Evolutionary conservation across 1,140 invertebrate species (phyloP).

Genomic region (Drosophila santomea): DNA sequence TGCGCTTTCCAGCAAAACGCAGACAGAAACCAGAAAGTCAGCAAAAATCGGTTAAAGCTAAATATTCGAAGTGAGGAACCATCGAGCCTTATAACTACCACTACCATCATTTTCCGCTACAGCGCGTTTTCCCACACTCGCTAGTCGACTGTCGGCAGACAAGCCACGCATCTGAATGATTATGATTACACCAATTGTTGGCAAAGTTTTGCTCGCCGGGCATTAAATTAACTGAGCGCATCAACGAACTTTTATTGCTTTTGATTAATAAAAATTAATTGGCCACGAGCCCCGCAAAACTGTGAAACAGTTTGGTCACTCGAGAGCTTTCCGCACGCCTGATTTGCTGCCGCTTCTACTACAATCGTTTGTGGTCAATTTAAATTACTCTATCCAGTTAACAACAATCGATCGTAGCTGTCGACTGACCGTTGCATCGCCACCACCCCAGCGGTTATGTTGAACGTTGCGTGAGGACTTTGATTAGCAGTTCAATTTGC

Average conservation of each 20-base stretch:
- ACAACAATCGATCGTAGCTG: constrained; percentile 30
- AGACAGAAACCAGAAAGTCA: background rate
- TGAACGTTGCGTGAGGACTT: constrained; percentile 37
- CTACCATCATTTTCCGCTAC: constrained; percentile 62
- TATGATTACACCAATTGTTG: constrained; percentile 63
- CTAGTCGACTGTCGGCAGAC: constrained; percentile 34
- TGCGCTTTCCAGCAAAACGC: constrained; percentile 53
- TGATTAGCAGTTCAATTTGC: constrained; percentile 31
- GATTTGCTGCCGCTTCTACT: constrained; percentile 40
- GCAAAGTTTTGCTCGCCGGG: constrained; percentile 37
- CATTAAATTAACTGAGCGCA: constrained; percentile 57
- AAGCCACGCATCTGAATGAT: constrained; percentile 58
- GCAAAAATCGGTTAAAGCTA: constrained; percentile 25
- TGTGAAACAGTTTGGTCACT: constrained; percentile 53
- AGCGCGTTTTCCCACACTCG: constrained; percentile 78
- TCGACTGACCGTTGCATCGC: constrained; percentile 32
- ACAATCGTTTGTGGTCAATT: constrained; percentile 21
- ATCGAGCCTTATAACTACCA: constrained; percentile 17
- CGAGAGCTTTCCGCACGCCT: constrained; percentile 54
- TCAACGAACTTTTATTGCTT: constrained; percentile 44
- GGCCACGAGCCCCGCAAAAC: constrained; percentile 45
- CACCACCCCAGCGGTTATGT: constrained; percentile 24
- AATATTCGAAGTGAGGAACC: constrained; percentile 1
- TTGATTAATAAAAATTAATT: constrained; percentile 81
- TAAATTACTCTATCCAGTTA: constrained; percentile 33